Evolutionary conservation across 2,888 invertebrate genomes (phyloP), one percentile per base, ranked within the genome.

Genomic region (Xylota segnis): DNA sequence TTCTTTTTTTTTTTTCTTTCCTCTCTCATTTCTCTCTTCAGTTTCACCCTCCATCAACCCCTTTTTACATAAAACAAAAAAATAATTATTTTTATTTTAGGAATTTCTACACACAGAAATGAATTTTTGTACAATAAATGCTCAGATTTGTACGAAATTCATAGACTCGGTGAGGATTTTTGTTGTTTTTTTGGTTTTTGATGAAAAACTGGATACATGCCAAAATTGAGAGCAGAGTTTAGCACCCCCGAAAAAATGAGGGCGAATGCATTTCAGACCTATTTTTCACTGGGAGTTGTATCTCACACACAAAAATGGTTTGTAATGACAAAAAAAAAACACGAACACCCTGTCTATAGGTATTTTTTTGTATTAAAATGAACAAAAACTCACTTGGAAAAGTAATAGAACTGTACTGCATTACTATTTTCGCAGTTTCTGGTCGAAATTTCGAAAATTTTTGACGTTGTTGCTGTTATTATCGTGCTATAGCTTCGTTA

Each of bases 171-270:
- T 6, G 29, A 23, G 4, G 32, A 40, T 10, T 32, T n/a, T n/a
- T 45, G 7, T 5, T 40, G 7, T 29, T 9, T 43, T 43, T 45
- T 47, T 14, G 10, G 10, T 16, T 43, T 18, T 16, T 23, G 14
- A 0, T n/a, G 12, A 47, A 68, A 75, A 76, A 54, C 34, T 79
- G 68, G 74, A 79, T 79, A 83, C 78, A 78, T 78, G 78, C 78
- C 78, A 63, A 78, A 74, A 43, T 43, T 52, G 45, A 34, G 72
- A 74, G 68, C 66, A 71, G 34, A 72, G 47, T 56, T 77, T 40
- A 63, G 66, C 32, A 40, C 40, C 59, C 56, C 14, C 34, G 32
- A 54, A 43, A 12, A 77, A 72, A 83, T n/a, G 40, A 66, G 54
- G 56, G 16, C 68, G 40, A 70, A 63, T 71, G 47, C 59, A 61